Base-by-base conservation (phyloP, 2,113 vertebrate species). In the Naja naja region DNA sequence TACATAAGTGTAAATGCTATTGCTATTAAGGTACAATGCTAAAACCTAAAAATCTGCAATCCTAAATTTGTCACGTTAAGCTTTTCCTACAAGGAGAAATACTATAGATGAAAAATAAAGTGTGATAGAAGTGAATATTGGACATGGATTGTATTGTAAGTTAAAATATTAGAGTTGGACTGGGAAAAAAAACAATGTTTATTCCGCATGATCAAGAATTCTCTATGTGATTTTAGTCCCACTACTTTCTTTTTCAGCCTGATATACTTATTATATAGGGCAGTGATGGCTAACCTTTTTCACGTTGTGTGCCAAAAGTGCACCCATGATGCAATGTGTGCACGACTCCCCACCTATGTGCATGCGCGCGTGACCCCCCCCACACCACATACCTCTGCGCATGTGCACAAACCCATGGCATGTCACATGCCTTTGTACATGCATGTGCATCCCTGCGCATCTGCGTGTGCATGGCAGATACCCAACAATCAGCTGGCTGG, bases 261-360 rank as follows among this genome's bases (percentile, higher is more conserved):
- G 16, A 74, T 74, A 18, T 18, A 74, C 30, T 34, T 74, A 74
- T 74, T 20, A 74, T 34, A 5, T 39, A 74, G 69, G 69, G 5
- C 47, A 49, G 47, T 49, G 47, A 49, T 49, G 47, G 47, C 47
- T 49, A 49, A 49, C 8, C 47, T 49, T 49, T 49, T 49, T 9
- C 47, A 49, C 47, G 0, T 49, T 49, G 47, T 8, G 9, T 49
- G 8, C 8, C 47, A 49, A 9, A 49, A 49, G 8, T 49, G 47
- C 47, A 49, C 47, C 47, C 47, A 49, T 49, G 47, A 49, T 49
- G 47, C 47, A 49, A 49, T 49, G 47, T 0, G 8, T 8, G 9
- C 9, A 8, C 1, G 8, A 49, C 8, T 49, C 0, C 0, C 47
- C 47, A 49, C 8, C 8, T 43, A n/a, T n/a, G n/a, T n/a, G n/a